Conservation (phyloP, 2,113 vertebrate species). For the Gadus chalcogrammus region DNA sequence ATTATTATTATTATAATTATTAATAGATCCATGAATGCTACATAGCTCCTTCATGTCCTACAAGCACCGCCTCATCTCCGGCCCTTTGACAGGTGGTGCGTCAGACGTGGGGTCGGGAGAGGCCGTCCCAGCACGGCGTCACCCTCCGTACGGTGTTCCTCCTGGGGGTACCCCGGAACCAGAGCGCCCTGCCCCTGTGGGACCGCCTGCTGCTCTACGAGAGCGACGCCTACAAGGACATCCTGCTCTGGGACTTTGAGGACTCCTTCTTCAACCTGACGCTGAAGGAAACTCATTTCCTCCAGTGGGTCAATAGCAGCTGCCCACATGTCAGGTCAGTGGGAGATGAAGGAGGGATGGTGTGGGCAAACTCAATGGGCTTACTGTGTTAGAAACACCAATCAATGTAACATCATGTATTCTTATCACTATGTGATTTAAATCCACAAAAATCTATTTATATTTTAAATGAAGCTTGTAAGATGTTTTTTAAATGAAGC, state of each 20-base stretch:
- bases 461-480: not conserved
- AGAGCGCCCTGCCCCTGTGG: constrained; percentile 77
- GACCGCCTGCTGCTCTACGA: constrained; percentile 84
- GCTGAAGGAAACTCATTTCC: constrained; percentile 94
- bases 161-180: constrained; percentile 82
- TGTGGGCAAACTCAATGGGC: not conserved
- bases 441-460: not conserved
- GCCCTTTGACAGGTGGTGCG: constrained; percentile 76
- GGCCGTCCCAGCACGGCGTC: constrained; percentile 61
- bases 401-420: too few species aligned
- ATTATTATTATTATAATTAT: too few species aligned
- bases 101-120: constrained; percentile 91
- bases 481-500: not conserved
- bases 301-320: constrained; percentile 85
- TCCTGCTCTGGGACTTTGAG: constrained; percentile 93
- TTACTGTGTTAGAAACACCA: not conserved
- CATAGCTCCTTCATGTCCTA: not conserved
- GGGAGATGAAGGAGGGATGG: not conserved
- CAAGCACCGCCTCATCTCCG: not conserved
- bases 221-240: constrained; percentile 79
- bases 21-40: too few species aligned
- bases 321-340: constrained; percentile 76
- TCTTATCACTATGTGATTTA: too few species aligned
- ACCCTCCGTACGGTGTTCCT: constrained; percentile 85
- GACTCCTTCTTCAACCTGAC: constrained; percentile 98